Conservation (phyloP, 92 coral and sea anemone genomes). For the Palythoa grandiflora region DNA sequence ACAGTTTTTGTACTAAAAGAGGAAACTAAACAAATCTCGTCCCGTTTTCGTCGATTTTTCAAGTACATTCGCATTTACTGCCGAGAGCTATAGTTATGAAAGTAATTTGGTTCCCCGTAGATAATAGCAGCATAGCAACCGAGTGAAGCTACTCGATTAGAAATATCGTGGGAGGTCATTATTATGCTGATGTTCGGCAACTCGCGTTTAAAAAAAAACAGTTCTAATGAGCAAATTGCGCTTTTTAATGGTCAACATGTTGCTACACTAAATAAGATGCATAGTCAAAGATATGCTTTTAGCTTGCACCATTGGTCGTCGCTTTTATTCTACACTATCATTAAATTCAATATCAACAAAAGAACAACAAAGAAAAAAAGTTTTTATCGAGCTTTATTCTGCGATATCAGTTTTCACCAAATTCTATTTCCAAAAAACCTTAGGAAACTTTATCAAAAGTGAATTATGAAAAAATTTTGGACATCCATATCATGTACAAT, state of each 20-base stretch:
- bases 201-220: conserved; percentile 1
- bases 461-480: too few species aligned
- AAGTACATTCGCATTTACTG: neutral
- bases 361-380: neutral
- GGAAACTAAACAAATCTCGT: neutral
- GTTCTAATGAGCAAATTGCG: conserved; percentile 34
- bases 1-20: neutral
- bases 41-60: neutral
- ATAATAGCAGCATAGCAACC: conserved; percentile 35
- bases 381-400: neutral
- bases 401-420: neutral
- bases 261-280: conserved; percentile 33
- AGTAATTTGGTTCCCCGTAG: neutral
- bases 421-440: neutral
- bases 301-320: neutral
- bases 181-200: conserved; percentile 20
- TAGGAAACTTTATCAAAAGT: neutral
- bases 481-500: too few species aligned
- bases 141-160: neutral
- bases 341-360: conserved; percentile 14
- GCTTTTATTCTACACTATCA: neutral
- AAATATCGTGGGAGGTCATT: conserved; percentile 33
- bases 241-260: conserved; percentile 11
- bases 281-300: conserved; percentile 6
- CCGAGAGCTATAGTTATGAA: neutral